Base-by-base conservation (phyloP, 2,888 invertebrate genomes). In the Tubulanus polymorphus region DNA sequence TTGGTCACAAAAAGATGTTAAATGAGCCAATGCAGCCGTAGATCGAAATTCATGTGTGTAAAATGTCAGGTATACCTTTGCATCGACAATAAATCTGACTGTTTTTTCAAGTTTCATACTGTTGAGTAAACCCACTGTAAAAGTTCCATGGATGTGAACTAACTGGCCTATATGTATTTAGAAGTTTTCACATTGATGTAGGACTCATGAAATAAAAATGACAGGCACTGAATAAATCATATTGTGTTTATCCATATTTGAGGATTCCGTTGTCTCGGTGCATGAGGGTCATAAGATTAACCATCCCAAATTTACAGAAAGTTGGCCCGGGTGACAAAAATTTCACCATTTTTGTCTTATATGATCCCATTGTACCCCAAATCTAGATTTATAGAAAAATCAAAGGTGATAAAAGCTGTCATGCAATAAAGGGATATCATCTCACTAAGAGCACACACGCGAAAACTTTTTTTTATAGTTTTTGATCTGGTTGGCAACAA, bases 61-160 rank as follows among this genome's bases (percentile, higher is more conserved):
- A 32, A 51, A 32, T 51, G 32, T 15, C 8, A 51, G 3, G 37
- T 51, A 37, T 32, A 32, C n/a, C 35, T 32, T 32, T 32, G 35
- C 35, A 32, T 32, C n/a, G 35, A 32, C n/a, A n/a, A n/a, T 32
- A n/a, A 12, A 32, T 12, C 10, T 32, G 35, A 32, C 35, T 32
- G 35, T n/a, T 32, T 32, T n/a, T n/a, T n/a, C n/a, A n/a, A n/a
- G n/a, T n/a, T n/a, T n/a, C n/a, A n/a, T n/a, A n/a, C n/a, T n/a
- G n/a, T n/a, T n/a, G n/a, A n/a, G n/a, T n/a, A n/a, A n/a, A n/a
- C n/a, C n/a, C n/a, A n/a, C n/a, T n/a, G n/a, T n/a, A n/a, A n/a
- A n/a, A n/a, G n/a, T n/a, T n/a, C n/a, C n/a, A n/a, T n/a, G n/a
- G n/a, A n/a, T n/a, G n/a, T n/a, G n/a, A n/a, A n/a, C n/a, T n/a